Evolutionary conservation across 2,888 invertebrate genomes (phyloP), one percentile per base, ranked within the genome.

Genomic region (Oasisia sp.): DNA sequence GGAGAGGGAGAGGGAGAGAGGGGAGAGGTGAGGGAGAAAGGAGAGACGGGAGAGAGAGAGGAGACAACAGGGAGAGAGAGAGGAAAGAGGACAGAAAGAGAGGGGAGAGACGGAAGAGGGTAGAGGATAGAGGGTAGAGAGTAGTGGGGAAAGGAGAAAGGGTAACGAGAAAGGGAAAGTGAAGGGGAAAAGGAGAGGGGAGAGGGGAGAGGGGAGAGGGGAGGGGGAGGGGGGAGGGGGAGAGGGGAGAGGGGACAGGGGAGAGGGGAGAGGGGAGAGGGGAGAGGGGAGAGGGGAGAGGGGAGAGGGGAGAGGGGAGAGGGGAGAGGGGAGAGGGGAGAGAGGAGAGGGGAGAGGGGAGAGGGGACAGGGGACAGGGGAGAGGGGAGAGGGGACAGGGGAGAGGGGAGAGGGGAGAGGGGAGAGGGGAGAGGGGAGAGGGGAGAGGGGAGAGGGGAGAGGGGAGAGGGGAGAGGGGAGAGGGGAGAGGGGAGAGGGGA

Each of bases 151-250:
- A 11, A 89, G 45, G 89, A 89, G 89, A 89, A 11, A 32, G 89
- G 11, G 89, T 32, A n/a, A n/a, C n/a, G n/a, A n/a, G n/a, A n/a
- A n/a, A n/a, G n/a, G n/a, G 89, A 89, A 11, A 89, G 89, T 8
- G 89, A 89, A 4, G 32, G 89, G 32, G 89, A 11, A 11, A 89
- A 32, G 11, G 89, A 89, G 89, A 89, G 89, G 11, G 89, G 32
- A n/a, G n/a, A n/a, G n/a, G 89, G 11, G 89, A 89, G 89, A 89
- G 89, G n/a, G n/a, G n/a, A 89, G 89, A 89, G 89, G 11, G 32
- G 11, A 11, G 11, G 8, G 89, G 8, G 32, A 11, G 11, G 32
- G 11, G 89, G 11, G 32, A 89, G 45, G 9, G 45, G 9, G 9
- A 9, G 7, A 9, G 45, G 9, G 45, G 9, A 9, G 9, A 9